These are phyloP conservation scores for Strigops habroptila DNA, from an alignment of 2,113 vertebrate species.

Conservation along the genomic window DNA sequence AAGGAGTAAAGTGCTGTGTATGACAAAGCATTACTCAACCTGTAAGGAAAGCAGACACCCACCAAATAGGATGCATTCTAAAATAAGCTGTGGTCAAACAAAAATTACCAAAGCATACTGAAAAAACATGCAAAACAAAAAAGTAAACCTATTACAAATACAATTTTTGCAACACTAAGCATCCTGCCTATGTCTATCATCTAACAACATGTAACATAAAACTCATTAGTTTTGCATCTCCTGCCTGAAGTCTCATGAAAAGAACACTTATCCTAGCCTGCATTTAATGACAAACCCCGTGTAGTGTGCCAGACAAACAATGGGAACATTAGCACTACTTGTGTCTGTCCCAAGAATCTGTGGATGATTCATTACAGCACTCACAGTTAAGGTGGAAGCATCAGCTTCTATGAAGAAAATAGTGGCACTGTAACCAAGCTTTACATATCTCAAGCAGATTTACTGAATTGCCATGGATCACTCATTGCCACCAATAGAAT, in stretches of 20 bases:
- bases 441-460: neutral
- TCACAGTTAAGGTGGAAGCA: neutral
- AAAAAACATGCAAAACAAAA: neutral
- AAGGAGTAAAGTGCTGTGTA: neutral
- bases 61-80: neutral
- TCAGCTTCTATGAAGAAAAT: neutral
- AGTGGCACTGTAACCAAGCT: neutral
- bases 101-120: neutral
- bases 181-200: neutral
- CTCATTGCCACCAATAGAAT: neutral
- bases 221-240: neutral
- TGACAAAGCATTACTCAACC: neutral
- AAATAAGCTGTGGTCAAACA: neutral
- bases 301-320: accelerated
- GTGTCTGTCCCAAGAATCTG: neutral
- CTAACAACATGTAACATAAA: neutral
- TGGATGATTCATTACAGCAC: neutral
- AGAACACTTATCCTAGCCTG: neutral
- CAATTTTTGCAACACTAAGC: neutral
- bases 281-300: neutral
- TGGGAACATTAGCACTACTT: neutral
- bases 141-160: neutral
- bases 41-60: neutral
- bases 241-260: neutral
- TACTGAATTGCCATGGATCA: neutral